Conservation (phyloP, 2,113 vertebrate species). For the Mesitornis unicolor region DNA sequence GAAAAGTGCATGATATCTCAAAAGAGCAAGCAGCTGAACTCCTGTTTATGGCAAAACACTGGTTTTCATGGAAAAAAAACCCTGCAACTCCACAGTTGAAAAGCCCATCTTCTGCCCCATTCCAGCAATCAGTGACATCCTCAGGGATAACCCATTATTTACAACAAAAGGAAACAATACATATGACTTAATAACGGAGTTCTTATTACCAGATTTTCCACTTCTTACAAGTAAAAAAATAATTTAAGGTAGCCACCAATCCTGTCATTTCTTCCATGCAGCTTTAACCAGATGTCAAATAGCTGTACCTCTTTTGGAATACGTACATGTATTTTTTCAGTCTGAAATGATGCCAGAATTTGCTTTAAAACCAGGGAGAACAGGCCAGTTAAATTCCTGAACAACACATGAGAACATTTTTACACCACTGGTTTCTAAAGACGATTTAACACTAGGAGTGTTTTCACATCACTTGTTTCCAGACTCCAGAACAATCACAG, state of each 20-base stretch:
- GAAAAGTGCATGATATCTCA: background rate
- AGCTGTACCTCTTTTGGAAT: background rate
- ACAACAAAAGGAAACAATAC: background rate
- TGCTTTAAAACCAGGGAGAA: background rate
- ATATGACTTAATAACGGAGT: background rate
- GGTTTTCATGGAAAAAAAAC: background rate
- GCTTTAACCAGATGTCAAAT: background rate
- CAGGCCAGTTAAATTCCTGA: background rate
- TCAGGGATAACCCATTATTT: background rate
- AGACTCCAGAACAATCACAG: background rate
- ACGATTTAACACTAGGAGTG: background rate
- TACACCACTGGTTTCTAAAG: background rate
- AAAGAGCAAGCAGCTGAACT: background rate
- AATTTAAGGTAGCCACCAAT: background rate
- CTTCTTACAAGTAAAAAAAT: background rate
- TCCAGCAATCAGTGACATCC: background rate
- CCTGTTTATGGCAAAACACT: background rate
- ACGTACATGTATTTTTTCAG: too few relatives aligned
- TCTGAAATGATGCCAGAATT: background rate
- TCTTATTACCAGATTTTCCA: background rate
- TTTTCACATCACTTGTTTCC: background rate
- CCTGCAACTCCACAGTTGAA: background rate
- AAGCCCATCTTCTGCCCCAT: background rate
- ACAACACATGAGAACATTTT: background rate
- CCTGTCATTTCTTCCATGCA: background rate